Evolutionary conservation across 2,113 vertebrate genomes (phyloP).

Genomic region (Danionella cerebrum): DNA sequence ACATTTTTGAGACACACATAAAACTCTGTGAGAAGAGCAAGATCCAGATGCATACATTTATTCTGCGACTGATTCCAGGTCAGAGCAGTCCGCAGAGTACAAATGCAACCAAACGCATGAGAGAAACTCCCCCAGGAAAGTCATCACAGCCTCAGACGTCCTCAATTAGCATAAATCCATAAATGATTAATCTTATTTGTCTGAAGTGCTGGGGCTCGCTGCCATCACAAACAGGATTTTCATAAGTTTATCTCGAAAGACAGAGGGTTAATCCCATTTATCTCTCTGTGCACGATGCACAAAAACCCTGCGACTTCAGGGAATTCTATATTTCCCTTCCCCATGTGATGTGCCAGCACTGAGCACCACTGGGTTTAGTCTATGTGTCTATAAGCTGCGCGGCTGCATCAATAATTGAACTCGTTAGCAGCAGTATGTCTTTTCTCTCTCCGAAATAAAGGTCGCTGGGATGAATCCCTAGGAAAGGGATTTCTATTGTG

Average conservation of each 20-base stretch:
- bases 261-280: constrained; percentile 56
- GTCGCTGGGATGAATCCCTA: no score
- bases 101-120: not conserved
- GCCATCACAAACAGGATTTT: constrained; percentile 44
- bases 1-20: no score
- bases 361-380: no score
- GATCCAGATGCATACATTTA: not conserved
- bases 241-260: constrained; percentile 42
- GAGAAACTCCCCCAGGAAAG: not conserved
- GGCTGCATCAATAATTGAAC: not conserved
- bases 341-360: no score
- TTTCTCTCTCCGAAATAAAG: no score
- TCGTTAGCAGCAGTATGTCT: not conserved
- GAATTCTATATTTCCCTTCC: no score
- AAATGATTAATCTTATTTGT: constrained; percentile 24
- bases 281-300: constrained; percentile 44
- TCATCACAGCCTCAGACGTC: not conserved
- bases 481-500: no score
- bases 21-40: not conserved
- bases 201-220: constrained; percentile 12
- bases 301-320: no score
- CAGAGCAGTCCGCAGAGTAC: not conserved
- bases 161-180: constrained; percentile 35
- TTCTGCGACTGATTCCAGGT: not conserved
- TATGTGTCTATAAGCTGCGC: not conserved